These are phyloP conservation scores for Dolichallabes microphthalmus DNA, from an alignment of 2,113 vertebrate species.

Conservation along the genomic window DNA sequence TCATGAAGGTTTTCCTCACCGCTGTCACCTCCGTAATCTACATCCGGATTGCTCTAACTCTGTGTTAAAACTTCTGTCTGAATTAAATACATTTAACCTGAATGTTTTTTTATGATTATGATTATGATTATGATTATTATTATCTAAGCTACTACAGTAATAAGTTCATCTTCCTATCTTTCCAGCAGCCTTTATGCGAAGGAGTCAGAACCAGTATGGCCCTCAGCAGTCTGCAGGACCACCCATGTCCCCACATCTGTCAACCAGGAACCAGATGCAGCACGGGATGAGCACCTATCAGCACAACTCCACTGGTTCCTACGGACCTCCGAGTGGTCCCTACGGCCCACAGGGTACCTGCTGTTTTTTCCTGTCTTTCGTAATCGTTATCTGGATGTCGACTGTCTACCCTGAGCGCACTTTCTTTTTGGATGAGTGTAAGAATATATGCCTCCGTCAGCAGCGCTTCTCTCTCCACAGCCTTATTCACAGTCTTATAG, in stretches of 20 bases:
- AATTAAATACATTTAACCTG: not conserved
- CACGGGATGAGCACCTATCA: slow-evolving; percentile 83
- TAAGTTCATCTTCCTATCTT: slow-evolving; percentile 29
- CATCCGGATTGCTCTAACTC: not conserved
- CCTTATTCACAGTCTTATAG: not conserved
- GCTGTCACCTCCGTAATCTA: not conserved
- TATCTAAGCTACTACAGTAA: not conserved
- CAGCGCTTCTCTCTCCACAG: not conserved
- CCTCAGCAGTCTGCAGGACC: slow-evolving; percentile 85
- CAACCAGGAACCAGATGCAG: slow-evolving; percentile 85
- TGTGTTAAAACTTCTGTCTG: not conserved
- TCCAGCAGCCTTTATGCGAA: slow-evolving; percentile 86
- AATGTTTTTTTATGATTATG: not conserved
- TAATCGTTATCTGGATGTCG: not conserved
- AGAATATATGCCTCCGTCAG: not conserved
- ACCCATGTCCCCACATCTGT: slow-evolving; percentile 88
- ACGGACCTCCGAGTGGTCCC: slow-evolving; percentile 86
- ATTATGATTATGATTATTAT: not conserved
- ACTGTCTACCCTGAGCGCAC: not conserved
- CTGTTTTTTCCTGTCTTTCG: not conserved
- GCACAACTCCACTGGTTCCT: slow-evolving; percentile 84
- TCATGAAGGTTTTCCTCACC: not conserved
- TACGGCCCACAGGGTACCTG: slow-evolving; percentile 89
- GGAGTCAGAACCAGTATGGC: slow-evolving; percentile 87
- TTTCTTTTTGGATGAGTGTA: not conserved